Percentiles rank a stretch among this genome's conserved stretches.
These are phyloP conservation scores for Siniperca obscura DNA, from an alignment of 2,797 vertebrate species.

Conservation along the genomic window DNA sequence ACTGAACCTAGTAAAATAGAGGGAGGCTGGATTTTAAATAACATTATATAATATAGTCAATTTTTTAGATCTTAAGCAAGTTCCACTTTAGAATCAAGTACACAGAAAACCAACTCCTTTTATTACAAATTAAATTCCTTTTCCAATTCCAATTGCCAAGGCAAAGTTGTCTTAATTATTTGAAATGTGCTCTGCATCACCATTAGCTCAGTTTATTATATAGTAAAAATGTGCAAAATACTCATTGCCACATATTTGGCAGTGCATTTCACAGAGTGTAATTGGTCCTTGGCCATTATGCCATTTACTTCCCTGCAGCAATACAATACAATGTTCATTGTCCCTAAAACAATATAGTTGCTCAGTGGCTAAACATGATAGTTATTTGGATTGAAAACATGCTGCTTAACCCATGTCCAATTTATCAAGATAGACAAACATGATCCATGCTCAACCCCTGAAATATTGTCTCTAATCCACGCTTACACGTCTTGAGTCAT, in stretches of 20 bases:
- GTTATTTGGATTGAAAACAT: constrained; percentile 69
- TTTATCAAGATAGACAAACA: constrained; percentile 66
- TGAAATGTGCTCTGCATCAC: constrained; percentile 28
- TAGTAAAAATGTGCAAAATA: constrained; percentile 42
- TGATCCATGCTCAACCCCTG: constrained; percentile 44
- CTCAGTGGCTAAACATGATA: constrained; percentile 33
- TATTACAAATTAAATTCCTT: constrained; percentile 37
- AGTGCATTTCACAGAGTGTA: constrained; percentile 27
- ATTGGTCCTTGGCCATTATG: constrained; percentile 21
- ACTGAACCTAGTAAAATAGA: constrained; percentile 58
- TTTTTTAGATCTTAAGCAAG: constrained; percentile 33
- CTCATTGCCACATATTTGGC: constrained; percentile 40
- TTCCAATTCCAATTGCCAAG: too few species aligned
- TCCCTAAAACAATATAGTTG: constrained; percentile 48
- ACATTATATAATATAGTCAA: constrained; percentile 49
- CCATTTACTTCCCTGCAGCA: constrained; percentile 27
- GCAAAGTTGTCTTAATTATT: constrained; percentile 37
- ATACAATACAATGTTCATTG: constrained; percentile 47
- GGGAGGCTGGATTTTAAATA: constrained; percentile 62
- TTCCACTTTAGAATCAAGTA: constrained; percentile 33
- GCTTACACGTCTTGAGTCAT: constrained; percentile 41
- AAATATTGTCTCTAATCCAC: constrained; percentile 60
- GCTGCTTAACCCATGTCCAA: constrained; percentile 24
- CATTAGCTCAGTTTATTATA: constrained; percentile 45
- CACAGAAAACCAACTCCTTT: constrained; percentile 28